phyloP scores from a whole-genome alignment of 1,140 invertebrate species.

The Penaeus japonicus region DNA sequence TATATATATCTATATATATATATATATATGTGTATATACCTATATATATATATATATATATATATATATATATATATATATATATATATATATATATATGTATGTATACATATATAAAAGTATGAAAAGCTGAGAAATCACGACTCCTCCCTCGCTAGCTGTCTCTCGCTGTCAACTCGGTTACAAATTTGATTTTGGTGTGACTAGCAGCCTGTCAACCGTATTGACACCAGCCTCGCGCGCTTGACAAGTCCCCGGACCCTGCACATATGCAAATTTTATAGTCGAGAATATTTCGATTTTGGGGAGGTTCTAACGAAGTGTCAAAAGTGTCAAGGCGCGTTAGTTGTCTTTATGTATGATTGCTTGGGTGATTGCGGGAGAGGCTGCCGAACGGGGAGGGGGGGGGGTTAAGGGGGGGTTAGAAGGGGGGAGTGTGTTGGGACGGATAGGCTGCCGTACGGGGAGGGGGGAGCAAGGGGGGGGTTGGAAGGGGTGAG shows the following conservation, averaged over 20 bases:
- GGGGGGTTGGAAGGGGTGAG: no score
- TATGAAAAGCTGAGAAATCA: background rate
- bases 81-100: background rate
- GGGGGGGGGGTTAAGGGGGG: background rate
- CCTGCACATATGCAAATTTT: conserved; percentile 10
- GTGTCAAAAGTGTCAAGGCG: background rate
- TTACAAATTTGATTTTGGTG: conserved; percentile 7
- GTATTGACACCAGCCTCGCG: background rate
- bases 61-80: background rate
- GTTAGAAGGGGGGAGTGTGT: no score
- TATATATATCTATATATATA: background rate
- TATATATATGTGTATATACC: background rate
- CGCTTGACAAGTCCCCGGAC: background rate
- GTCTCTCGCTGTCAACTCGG: conserved; percentile 11
- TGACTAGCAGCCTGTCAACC: conserved; percentile 8
- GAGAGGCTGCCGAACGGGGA: background rate
- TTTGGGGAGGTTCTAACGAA: background rate
- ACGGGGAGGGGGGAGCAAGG: no score
- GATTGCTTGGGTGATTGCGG: background rate
- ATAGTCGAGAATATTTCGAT: conserved; percentile 10
- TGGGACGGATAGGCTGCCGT: no score
- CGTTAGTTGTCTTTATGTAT: background rate
- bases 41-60: background rate
- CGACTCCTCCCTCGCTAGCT: background rate
- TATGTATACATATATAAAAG: background rate